phyloP scores from a whole-genome alignment of 2,113 vertebrate genomes.

The Terrapene triunguis region DNA sequence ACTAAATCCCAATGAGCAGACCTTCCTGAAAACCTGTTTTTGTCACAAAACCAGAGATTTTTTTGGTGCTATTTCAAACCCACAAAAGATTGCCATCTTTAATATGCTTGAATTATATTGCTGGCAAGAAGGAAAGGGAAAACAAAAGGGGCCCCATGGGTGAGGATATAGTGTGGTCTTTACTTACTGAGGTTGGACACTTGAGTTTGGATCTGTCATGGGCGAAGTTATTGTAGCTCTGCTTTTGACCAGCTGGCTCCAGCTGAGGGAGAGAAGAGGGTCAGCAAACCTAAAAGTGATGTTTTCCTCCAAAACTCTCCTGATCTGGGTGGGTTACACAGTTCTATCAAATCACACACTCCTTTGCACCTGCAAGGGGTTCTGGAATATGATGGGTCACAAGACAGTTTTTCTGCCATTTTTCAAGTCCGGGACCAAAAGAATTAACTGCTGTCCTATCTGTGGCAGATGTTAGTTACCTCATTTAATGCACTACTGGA shows the following conservation, averaged over 20 bases:
- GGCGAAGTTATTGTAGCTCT: slow-evolving; percentile 89
- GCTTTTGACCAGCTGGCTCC: slow-evolving; percentile 90
- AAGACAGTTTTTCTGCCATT: not conserved
- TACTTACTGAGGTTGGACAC: slow-evolving; percentile 89
- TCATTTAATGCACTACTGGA: not conserved
- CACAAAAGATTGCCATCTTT: not conserved
- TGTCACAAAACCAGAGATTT: not conserved
- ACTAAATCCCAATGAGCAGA: not conserved
- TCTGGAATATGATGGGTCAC: not conserved
- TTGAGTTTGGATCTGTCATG: slow-evolving; percentile 83
- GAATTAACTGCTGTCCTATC: not conserved
- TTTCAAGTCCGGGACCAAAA: not conserved
- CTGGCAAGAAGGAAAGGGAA: not conserved
- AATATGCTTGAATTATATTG: not conserved
- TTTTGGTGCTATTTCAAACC: slow-evolving; percentile 13
- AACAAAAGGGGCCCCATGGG: not conserved
- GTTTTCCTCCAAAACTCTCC: not conserved
- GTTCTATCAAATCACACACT: not conserved
- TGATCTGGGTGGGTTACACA: not conserved
- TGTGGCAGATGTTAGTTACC: not conserved
- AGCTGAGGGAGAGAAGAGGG: slow-evolving; percentile 80
- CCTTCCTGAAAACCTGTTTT: not conserved
- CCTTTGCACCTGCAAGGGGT: not conserved
- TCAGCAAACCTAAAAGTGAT: not conserved
- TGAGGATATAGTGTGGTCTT: not conserved